Percentiles rank a stretch among this genome's conserved stretches.
phyloP scores from a whole-genome alignment of 2,888 invertebrate species.

The Steinernema carpocapsae region DNA sequence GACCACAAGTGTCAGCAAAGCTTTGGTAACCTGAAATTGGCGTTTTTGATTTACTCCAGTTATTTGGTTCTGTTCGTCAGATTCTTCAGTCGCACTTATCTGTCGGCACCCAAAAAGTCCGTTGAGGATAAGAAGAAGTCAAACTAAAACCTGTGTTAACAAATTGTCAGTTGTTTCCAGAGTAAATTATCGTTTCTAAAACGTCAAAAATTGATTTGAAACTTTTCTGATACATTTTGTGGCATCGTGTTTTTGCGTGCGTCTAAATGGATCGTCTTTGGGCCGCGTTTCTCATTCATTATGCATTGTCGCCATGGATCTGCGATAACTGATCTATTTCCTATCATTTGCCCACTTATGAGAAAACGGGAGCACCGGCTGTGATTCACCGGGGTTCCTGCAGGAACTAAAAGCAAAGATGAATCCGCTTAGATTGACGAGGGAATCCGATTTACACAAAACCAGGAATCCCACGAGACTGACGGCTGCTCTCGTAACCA shows the following conservation, averaged over 20 bases:
- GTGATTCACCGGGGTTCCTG: too few relatives aligned
- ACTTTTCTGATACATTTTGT: neutral
- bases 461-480: too few relatives aligned
- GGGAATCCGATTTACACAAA: too few relatives aligned
- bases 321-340: too few relatives aligned
- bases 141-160: neutral
- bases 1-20: conserved; percentile 13
- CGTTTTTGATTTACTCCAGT: neutral
- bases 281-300: too few relatives aligned
- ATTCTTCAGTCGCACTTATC: neutral
- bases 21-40: conserved; percentile 17
- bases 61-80: conserved; percentile 4
- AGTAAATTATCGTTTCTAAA: neutral
- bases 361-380: too few relatives aligned
- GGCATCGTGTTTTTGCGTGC: neutral
- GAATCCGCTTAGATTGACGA: too few relatives aligned
- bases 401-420: too few relatives aligned
- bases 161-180: neutral
- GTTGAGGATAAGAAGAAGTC: conserved; percentile 3
- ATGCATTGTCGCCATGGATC: too few relatives aligned
- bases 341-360: too few relatives aligned
- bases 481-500: too few relatives aligned
- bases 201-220: neutral
- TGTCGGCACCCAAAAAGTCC: neutral
- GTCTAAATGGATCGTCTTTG: neutral